Conservation (phyloP, 2,797 vertebrate species). For the Acridotheres tristis region DNA sequence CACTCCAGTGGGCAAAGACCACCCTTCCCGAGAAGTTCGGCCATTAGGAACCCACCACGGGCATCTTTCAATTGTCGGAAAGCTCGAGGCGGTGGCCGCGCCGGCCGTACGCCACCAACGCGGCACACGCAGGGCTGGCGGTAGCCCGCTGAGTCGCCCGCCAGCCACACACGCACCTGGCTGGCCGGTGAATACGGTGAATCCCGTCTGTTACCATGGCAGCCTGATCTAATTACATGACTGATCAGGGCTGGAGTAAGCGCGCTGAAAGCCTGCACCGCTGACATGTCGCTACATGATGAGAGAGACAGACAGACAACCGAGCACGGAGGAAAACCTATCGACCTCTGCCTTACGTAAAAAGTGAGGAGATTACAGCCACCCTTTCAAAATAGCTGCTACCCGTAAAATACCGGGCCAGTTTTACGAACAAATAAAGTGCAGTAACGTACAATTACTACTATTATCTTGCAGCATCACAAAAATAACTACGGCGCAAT, state of each 20-base stretch:
- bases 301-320: constrained; percentile 41
- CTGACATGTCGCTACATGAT: constrained; percentile 74
- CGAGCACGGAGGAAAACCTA: constrained; percentile 27
- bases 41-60: constrained; percentile 2
- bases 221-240: constrained; percentile 83
- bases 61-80: background rate
- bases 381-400: background rate
- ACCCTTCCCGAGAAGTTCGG: constrained; percentile 30
- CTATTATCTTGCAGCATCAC: constrained; percentile 50
- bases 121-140: background rate
- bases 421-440: background rate
- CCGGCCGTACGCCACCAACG: background rate
- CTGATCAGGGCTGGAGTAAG: constrained; percentile 77
- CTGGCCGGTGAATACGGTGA: constrained; percentile 72
- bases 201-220: constrained; percentile 83
- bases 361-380: constrained; percentile 27
- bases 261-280: constrained; percentile 71
- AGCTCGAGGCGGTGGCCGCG: constrained; percentile 12
- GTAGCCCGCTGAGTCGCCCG: background rate
- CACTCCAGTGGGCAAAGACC: background rate
- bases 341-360: constrained; percentile 54
- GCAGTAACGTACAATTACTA: constrained; percentile 32
- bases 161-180: constrained; percentile 75
- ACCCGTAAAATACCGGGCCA: constrained; percentile 6
- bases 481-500: constrained; percentile 55